Base-by-base conservation (phyloP, 2,113 vertebrate species). In the Otus sunia region DNA sequence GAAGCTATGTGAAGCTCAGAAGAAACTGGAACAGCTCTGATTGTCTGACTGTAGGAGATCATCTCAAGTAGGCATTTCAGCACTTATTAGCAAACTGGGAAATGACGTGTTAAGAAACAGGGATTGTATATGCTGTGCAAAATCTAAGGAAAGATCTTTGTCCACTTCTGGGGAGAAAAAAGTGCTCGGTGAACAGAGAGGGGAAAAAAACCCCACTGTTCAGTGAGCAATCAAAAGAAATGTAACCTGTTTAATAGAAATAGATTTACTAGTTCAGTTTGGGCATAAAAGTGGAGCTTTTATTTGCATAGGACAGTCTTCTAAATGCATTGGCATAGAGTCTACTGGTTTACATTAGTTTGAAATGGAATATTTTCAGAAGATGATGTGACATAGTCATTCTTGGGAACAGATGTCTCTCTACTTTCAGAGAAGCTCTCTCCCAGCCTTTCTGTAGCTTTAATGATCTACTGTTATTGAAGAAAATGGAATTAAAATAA, bases 21-120 rank as follows among this genome's bases (percentile, higher is more conserved):
- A 94, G 94, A 86, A 96, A 96, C 66, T 56, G 45, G 92, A 94
- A 69, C 84, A 88, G 73, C 84, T 72, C 92, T 94, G 95, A 92
- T 94, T 94, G 88, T 90, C 94, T 94, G 90, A 76, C 90, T 68
- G 66, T 58, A 78, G 90, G 93, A 94, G 74, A 81, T 89, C 56
- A 30, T 85, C 93, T 96, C 79, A 71, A 85, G 88, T 26, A 90
- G 84, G 55, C 64, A 37, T 77, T 91, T 79, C 87, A 82, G 78
- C 45, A 32, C 82, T 97, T 94, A 86, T 69, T 94, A 96, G 77
- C 85, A 90, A 80, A 74, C 89, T 56, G 76, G 77, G 85, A 68
- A 91, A 88, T 85, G 66, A 34, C 32, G 69, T 23, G 49, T 76
- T 84, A 66, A 59, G 72, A 81, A 53, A 52, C 37, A 79, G 45